Evolutionary conservation across 1,140 invertebrate genomes (phyloP).

Genomic region (Cydia fagiglandana): DNA sequence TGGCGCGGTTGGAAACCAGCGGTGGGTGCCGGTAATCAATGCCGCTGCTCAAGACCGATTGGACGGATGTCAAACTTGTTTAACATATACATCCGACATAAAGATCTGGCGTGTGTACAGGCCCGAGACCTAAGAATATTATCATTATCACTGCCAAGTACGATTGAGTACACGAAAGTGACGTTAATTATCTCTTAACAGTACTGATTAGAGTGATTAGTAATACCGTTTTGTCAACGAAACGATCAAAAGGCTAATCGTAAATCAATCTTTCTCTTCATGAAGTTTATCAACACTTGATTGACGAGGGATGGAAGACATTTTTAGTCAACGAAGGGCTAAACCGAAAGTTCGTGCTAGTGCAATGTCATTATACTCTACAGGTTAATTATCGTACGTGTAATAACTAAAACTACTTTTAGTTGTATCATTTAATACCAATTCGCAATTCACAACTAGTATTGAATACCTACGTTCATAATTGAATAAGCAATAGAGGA

Average conservation of each 20-base stretch:
- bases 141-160: constrained; percentile 42
- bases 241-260: neutral
- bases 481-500: no score
- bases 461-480: no score
- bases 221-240: neutral
- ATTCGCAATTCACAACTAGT: no score
- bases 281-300: constrained; percentile 7
- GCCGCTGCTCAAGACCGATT: constrained; percentile 31
- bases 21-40: constrained; percentile 76
- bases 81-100: neutral
- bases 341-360: no score
- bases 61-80: constrained; percentile 10
- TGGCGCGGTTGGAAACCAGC: constrained; percentile 74
- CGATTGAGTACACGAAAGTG: constrained; percentile 40
- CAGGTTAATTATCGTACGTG: no score
- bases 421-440: no score
- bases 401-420: no score
- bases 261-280: neutral
- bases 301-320: no score
- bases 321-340: no score
- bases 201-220: neutral
- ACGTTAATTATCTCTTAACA: constrained; percentile 17
- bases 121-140: constrained; percentile 53
- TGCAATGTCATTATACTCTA: no score
- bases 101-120: constrained; percentile 48